These are phyloP conservation scores for Battus philenor DNA, from an alignment of 1,140 invertebrate species.

Conservation along the genomic window DNA sequence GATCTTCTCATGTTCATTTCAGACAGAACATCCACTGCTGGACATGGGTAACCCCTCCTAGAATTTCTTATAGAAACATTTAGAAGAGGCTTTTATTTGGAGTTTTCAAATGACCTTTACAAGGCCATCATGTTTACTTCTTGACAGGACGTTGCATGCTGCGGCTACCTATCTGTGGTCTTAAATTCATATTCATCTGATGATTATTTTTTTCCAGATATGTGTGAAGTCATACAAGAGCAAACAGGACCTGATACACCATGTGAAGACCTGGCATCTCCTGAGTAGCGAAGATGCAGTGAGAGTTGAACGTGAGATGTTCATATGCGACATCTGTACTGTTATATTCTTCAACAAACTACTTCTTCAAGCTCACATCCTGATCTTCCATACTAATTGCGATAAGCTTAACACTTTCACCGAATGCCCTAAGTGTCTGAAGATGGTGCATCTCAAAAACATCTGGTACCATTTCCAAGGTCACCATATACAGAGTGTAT, in stretches of 20 bases:
- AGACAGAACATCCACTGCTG: no score
- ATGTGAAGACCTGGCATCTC: conserved; percentile 41
- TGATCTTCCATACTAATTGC: conserved; percentile 12
- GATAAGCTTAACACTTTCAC: background rate
- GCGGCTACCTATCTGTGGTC: background rate
- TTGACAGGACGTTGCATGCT: no score
- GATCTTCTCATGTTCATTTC: no score
- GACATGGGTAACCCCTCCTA: background rate
- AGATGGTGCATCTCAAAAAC: background rate
- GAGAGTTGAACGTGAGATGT: conserved; percentile 45
- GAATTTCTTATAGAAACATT: background rate
- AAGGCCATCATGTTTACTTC: no score
- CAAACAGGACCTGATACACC: conserved; percentile 22
- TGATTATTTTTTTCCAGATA: conserved; percentile 34
- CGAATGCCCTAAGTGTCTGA: conserved; percentile 33
- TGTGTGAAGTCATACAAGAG: conserved; percentile 24
- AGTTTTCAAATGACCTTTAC: no score
- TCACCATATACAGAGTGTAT: conserved; percentile 29
- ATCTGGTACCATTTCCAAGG: conserved; percentile 33
- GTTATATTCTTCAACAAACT: conserved; percentile 49
- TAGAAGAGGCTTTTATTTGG: background rate
- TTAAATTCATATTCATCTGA: background rate
- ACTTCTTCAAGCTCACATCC: conserved; percentile 33
- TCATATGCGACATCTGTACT: conserved; percentile 39
- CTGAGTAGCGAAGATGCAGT: conserved; percentile 27